Conservation (phyloP, 2,113 vertebrate genomes). For the Sterrhoptilus dennistouni region DNA sequence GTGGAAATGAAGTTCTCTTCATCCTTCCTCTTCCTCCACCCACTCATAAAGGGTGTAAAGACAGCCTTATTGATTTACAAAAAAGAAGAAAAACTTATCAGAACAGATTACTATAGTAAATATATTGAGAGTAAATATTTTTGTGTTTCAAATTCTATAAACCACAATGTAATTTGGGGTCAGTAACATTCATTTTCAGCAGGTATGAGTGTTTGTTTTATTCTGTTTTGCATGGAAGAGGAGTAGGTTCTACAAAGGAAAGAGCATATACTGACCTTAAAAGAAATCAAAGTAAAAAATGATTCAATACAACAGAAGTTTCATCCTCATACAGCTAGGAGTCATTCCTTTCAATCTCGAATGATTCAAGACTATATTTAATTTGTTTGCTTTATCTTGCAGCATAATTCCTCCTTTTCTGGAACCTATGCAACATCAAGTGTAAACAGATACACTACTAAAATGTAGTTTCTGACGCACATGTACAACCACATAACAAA, state of each 20-base stretch:
- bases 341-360: neutral
- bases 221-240: neutral
- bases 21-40: neutral
- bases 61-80: neutral
- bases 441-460: conserved; percentile 32
- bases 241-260: neutral
- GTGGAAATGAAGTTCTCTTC: neutral
- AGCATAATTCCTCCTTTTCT: conserved; percentile 20
- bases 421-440: conserved; percentile 15
- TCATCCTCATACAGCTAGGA: neutral
- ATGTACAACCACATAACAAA: neutral
- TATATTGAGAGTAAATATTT: neutral
- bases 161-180: neutral
- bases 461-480: conserved; percentile 53
- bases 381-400: conserved; percentile 1
- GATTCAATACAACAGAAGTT: neutral
- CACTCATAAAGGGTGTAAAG: neutral
- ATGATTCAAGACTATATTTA: conserved; percentile 40
- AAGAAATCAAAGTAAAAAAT: neutral
- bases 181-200: neutral
- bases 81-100: neutral
- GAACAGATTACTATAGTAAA: neutral
- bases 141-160: neutral
- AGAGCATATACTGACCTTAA: neutral
- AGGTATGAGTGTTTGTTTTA: neutral